phyloP scores from a whole-genome alignment of 1,140 invertebrate species.

The Neodiprion lecontei region DNA sequence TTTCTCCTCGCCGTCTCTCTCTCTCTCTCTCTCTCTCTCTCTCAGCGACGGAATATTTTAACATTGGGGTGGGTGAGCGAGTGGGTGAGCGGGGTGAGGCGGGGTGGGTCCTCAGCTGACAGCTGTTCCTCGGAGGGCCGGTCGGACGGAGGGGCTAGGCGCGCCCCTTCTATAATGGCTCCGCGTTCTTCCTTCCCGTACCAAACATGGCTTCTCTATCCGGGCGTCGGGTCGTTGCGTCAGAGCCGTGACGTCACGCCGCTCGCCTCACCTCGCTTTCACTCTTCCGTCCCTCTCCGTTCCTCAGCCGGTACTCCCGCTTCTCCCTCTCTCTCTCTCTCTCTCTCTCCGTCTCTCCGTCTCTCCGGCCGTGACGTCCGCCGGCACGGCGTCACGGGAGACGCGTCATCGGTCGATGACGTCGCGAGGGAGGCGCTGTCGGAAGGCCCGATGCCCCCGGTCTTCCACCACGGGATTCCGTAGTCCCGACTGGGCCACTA shows the following conservation, averaged over 20 bases:
- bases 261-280: constrained; percentile 39
- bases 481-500: constrained; percentile 21
- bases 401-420: not conserved
- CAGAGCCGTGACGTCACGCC: not conserved
- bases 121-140: constrained; percentile 63
- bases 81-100: constrained; percentile 34
- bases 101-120: constrained; percentile 49
- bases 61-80: constrained; percentile 47
- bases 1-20: constrained; percentile 38
- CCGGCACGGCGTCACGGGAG: not conserved
- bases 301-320: constrained; percentile 32
- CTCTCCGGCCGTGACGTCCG: not conserved
- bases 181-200: constrained; percentile 64
- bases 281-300: constrained; percentile 24
- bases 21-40: constrained; percentile 42
- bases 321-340: constrained; percentile 30
- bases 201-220: constrained; percentile 54
- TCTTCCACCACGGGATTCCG: constrained; percentile 22
- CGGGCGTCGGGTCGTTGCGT: not conserved
- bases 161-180: constrained; percentile 65
- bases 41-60: constrained; percentile 59
- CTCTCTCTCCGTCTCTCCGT: constrained; percentile 11
- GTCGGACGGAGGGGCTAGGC: constrained; percentile 63
- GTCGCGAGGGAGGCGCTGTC: constrained; percentile 29
- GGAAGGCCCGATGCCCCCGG: constrained; percentile 25